Evolutionary conservation across 2,797 vertebrate species (phyloP), one percentile per base, ranked within the genome.

Genomic region (Phoxinus dragarum): DNA sequence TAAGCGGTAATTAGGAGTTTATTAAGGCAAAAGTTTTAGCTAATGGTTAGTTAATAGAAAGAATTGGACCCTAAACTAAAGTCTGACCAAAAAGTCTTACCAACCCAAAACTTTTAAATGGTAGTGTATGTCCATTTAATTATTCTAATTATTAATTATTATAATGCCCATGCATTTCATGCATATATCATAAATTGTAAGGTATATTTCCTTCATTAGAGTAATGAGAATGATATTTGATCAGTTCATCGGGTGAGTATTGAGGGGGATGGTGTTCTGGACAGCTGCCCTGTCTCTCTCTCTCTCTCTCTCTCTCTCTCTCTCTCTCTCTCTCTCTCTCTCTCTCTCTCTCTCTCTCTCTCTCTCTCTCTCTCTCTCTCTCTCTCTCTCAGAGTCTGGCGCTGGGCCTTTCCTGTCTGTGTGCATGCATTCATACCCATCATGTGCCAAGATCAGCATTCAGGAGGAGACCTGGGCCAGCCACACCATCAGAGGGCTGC

Each of bases 291-390:
- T 64, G 11, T 76, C 61, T 69, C 31, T 74, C 36, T 69, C 85
- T 68, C 40, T 86, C 68, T 84, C 40, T 86, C 68, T 84, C 40
- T 86, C 68, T 84, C 40, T 86, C 68, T 84, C 40, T 86, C 68
- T 84, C 40, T 86, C 68, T 84, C 40, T 27, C 27, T 34, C 69
- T 84, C 71, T 47, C 81, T 86, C 68, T 84, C 40, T 84, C 71
- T 47, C 81, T 86, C 68, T 76, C 61, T 69, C 31, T 74, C 36
- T 69, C 85, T 68, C 40, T 86, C 68, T 84, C 40, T 86, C 68
- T 84, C 40, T 86, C 68, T 84, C 40, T 86, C 68, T 84, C 40
- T 86, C 68, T 84, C 40, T 86, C 68, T 84, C 40, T 27, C 27
- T 34, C 69, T 84, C 71, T 47, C 81, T 86, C 68, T 84, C 40